Conservation (phyloP, 2,113 vertebrate species). For the Petrocephalus zakoni region DNA sequence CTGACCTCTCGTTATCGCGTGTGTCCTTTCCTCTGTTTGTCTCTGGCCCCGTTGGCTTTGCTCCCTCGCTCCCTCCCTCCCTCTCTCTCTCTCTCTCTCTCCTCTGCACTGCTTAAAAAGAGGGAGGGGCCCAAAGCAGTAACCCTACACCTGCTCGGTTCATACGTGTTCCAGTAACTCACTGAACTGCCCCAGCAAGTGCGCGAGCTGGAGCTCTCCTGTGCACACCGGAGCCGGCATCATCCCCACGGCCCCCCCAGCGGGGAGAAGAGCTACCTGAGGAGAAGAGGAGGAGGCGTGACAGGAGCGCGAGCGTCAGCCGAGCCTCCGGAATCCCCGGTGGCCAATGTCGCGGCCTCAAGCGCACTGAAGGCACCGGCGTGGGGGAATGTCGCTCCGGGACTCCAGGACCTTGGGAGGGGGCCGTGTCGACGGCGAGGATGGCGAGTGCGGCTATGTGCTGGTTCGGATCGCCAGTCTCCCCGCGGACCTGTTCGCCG, state of each 20-base stretch:
- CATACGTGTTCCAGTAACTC: constrained; percentile 69
- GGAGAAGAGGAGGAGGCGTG: background rate
- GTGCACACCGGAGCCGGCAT: constrained; percentile 40
- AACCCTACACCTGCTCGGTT: constrained; percentile 79
- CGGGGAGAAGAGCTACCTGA: background rate
- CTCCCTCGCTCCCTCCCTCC: background rate
- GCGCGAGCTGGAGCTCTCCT: constrained; percentile 29
- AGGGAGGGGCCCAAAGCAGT: constrained; percentile 68
- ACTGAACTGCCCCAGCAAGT: constrained; percentile 77
- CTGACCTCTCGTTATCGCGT: background rate
- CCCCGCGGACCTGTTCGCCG: constrained; percentile 70
- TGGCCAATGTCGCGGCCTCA: background rate
- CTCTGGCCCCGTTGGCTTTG: constrained; percentile 12
- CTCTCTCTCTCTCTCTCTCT: constrained; percentile 20
- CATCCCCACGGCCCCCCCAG: background rate
- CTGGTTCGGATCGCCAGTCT: constrained; percentile 69
- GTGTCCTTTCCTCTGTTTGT: background rate
- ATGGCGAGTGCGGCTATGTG: constrained; percentile 50
- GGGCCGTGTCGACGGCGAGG: background rate
- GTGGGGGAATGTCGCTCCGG: constrained; percentile 54
- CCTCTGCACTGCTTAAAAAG: constrained; percentile 37
- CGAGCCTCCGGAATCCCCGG: background rate
- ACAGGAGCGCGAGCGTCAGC: background rate
- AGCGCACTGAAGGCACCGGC: constrained; percentile 10
- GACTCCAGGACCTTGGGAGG: constrained; percentile 40